Conservation (phyloP, 2,113 vertebrate species). For the Tetrao urogallus region DNA sequence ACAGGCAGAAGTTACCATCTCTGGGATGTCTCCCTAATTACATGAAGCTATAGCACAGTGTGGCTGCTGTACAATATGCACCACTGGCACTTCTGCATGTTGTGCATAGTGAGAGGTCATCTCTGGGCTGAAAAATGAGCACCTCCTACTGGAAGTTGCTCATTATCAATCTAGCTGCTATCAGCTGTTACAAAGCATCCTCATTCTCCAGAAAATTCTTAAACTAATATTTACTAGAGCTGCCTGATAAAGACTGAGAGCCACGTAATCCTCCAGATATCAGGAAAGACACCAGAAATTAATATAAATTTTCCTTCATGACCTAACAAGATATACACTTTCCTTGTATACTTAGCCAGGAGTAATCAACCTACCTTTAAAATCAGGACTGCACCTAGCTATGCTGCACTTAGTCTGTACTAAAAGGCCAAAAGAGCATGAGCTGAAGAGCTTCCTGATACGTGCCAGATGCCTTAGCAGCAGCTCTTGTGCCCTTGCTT, state of each 20-base stretch:
- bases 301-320: not conserved
- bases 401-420: not conserved
- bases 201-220: not conserved
- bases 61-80: not conserved
- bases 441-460: not conserved
- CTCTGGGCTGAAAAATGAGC: not conserved
- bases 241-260: not conserved
- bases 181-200: not conserved
- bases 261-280: not conserved
- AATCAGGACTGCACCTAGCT: not conserved
- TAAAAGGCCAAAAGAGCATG: not conserved
- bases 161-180: not conserved
- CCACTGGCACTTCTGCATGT: not conserved
- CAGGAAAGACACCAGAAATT: not conserved
- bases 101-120: not conserved
- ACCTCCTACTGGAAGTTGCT: not conserved
- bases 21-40: not conserved
- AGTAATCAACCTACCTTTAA: not conserved
- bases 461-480: not conserved
- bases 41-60: not conserved
- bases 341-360: not conserved
- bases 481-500: not conserved
- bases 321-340: not conserved
- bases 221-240: not conserved
- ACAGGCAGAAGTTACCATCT: not conserved